Conservation (phyloP, 2,888 invertebrate species). For the Xanthorhoe spadicearia region DNA sequence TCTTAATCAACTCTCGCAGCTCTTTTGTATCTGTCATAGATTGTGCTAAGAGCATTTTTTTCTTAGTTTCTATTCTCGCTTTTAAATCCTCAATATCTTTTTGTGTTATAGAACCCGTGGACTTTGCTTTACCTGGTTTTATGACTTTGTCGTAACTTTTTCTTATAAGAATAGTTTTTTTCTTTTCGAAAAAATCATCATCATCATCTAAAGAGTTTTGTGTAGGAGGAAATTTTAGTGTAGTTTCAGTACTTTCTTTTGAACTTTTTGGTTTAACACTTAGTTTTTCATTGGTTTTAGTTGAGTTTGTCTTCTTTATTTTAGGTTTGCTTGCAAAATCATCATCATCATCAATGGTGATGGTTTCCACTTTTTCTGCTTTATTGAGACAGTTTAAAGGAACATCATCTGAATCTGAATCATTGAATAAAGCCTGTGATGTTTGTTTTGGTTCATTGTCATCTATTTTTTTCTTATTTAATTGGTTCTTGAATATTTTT, state of each 20-base stretch:
- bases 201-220: conserved; percentile 65
- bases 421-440: conserved; percentile 59
- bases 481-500: conserved; percentile 63
- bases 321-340: conserved; percentile 54
- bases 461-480: conserved; percentile 35
- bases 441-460: conserved; percentile 17
- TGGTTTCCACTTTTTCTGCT: conserved; percentile 38
- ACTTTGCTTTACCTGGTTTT: conserved; percentile 70
- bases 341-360: conserved; percentile 53
- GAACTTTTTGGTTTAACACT: conserved; percentile 40
- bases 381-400: conserved; percentile 64
- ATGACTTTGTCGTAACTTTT: conserved; percentile 70
- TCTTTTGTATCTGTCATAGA: conserved; percentile 76
- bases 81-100: conserved; percentile 74
- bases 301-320: conserved; percentile 44
- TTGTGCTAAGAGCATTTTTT: conserved; percentile 67
- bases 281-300: conserved; percentile 48
- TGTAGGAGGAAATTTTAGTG: conserved; percentile 42
- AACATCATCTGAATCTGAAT: conserved; percentile 72
- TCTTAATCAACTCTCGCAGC: conserved; percentile 74
- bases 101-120: conserved; percentile 76
- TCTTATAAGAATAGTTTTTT: conserved; percentile 68
- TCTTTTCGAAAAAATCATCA: conserved; percentile 70
- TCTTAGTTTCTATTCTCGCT: conserved; percentile 72
- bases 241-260: conserved; percentile 40